Evolutionary conservation across 2,888 invertebrate species (phyloP), one percentile per base, ranked within the genome.

Genomic region (Aleiodes alternator): DNA sequence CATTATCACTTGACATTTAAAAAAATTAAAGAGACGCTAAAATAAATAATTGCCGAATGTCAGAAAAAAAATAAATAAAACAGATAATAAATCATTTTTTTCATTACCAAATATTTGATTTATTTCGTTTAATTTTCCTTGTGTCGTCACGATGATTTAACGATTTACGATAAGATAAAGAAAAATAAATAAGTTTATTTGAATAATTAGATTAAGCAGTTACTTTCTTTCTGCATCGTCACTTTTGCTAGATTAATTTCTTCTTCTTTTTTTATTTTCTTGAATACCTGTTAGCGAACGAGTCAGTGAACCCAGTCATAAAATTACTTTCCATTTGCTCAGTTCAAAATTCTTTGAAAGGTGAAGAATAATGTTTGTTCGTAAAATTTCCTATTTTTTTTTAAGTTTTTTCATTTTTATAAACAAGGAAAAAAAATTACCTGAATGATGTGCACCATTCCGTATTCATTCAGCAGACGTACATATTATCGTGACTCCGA

Each of bases 401-500:
- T 8, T 6, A 3, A 9, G 7, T 8, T 43, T 9, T 43, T 43
- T 43, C 9, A 43, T n/a, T n/a, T n/a, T n/a, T n/a, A 43, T 43
- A 11, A 38, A 9, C 8, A 38, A 61, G n/a, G n/a, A 14, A 61
- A 38, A 38, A 9, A 61, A 61, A 14, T 61, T 14, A 61, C 61
- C 61, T 34, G 61, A 38, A 34, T n/a, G 3, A 14, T 14, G 5
- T 14, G 12, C 38, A 9, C 9, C 43, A 43, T 38, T 8, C 38
- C 6, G 38, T 38, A 38, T 38, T 38, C 38, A 8, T 38, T 4
- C 38, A 38, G 38, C 5, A 12, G 34, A 34, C 59, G 12, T 59
- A 38, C 14, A 59, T 59, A 34, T 59, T 59, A 31, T 43, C 43
- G 43, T 5, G 61, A n/a, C 34, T 34, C 38, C 8, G 61, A 61